Conservation (phyloP, 2,113 vertebrate species). For the Taxidea taxus region DNA sequence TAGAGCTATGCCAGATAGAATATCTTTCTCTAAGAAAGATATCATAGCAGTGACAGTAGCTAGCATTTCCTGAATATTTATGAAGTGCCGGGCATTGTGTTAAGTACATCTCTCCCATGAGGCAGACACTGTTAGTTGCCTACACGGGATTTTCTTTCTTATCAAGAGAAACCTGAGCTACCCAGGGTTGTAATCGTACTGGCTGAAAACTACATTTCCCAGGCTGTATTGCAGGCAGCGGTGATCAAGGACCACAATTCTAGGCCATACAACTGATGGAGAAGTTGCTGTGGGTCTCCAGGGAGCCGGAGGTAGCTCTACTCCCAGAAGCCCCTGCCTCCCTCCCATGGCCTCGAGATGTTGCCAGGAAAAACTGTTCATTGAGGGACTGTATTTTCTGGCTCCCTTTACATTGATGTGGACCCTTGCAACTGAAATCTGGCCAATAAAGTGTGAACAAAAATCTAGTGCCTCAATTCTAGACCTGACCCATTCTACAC, state of each 20-base stretch:
- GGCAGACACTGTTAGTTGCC: neutral
- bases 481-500: neutral
- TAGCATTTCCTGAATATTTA: neutral
- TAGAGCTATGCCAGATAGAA: neutral
- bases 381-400: neutral
- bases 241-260: neutral
- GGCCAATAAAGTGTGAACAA: neutral
- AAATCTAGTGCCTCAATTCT: neutral
- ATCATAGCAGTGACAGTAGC: neutral
- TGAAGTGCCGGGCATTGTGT: neutral
- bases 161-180: neutral
- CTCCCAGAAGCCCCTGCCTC: neutral
- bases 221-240: neutral
- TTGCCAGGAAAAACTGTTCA: neutral
- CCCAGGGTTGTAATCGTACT: neutral
- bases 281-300: neutral
- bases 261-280: neutral
- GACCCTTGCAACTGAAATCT: neutral
- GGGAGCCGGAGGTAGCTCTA: neutral
- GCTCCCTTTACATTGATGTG: neutral
- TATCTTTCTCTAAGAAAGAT: neutral
- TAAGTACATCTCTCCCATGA: neutral
- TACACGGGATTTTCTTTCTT: neutral
- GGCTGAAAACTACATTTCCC: neutral
- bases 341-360: neutral